A percentile compares a stretch with the other conserved stretches of the same genome.
These are phyloP conservation scores for Deroptyus accipitrinus DNA, from an alignment of 2,113 vertebrate genomes.

Conservation along the genomic window DNA sequence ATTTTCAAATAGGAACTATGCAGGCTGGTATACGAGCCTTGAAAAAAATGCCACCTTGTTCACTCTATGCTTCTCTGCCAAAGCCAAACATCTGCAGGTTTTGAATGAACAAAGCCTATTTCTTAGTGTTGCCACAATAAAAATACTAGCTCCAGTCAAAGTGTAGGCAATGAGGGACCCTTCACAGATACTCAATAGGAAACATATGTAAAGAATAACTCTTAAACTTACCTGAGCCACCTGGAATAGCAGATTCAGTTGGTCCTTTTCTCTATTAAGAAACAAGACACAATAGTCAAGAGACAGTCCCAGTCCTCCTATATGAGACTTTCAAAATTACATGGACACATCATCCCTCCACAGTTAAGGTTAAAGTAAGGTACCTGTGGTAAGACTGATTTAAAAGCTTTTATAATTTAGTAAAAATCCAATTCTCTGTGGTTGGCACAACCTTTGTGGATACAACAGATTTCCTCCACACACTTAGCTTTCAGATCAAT, in stretches of 20 bases:
- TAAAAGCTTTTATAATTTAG: constrained; percentile 38
- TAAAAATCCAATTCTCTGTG: constrained; percentile 1
- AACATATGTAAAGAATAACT: not conserved
- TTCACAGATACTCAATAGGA: not conserved
- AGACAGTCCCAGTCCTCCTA: not conserved
- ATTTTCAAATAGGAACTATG: not conserved
- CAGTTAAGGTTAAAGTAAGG: not conserved
- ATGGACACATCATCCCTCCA: not conserved
- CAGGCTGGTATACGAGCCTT: not conserved
- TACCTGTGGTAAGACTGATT: not conserved
- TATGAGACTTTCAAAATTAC: not conserved
- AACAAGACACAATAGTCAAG: constrained; percentile 5
- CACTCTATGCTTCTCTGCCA: not conserved
- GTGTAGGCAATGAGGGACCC: not conserved
- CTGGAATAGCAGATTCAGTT: constrained; percentile 17
- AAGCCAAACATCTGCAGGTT: not conserved
- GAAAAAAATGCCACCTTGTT: not conserved
- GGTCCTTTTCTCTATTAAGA: constrained; percentile 63
- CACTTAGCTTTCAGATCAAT: constrained; percentile 15
- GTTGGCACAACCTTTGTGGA: not conserved
- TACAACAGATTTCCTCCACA: not conserved
- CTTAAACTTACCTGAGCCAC: constrained; percentile 51
- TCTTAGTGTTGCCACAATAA: not conserved
- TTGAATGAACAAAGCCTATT: not conserved
- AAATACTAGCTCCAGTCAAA: not conserved